Conservation (phyloP, 1,140 invertebrate species). For the Drosophila elegans region DNA sequence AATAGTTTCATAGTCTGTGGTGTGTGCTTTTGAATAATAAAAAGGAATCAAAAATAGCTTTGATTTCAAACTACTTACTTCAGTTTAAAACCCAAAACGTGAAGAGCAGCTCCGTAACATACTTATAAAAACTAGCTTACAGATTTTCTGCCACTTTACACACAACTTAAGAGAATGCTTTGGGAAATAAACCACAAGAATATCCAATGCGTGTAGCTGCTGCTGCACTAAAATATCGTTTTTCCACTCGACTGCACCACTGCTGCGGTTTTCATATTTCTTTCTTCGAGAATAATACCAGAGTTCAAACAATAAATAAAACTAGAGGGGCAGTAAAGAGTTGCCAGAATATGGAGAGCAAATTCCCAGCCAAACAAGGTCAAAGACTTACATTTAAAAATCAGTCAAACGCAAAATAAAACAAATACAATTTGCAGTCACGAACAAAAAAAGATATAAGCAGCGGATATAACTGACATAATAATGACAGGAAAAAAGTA, state of each 20-base stretch:
- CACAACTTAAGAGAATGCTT: not conserved
- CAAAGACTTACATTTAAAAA: conserved; percentile 20
- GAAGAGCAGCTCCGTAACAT: not conserved
- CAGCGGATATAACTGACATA: conserved; percentile 40
- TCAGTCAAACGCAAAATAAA: conserved; percentile 6
- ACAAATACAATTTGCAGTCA: conserved; percentile 7
- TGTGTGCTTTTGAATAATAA: not conserved
- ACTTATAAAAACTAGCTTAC: not conserved
- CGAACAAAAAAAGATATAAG: conserved; percentile 22
- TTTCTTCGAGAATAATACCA: conserved; percentile 16
- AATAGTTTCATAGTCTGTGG: conserved; percentile 21
- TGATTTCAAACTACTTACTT: not conserved
- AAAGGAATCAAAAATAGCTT: not conserved
- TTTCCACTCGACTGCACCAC: conserved; percentile 23
- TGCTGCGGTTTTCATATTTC: conserved; percentile 10
- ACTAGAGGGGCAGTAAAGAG: not conserved
- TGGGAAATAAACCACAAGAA: conserved; percentile 7
- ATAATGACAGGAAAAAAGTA: conserved; percentile 54
- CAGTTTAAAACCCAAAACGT: not conserved
- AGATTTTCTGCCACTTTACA: not conserved
- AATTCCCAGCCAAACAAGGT: conserved; percentile 12
- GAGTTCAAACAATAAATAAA: conserved; percentile 31
- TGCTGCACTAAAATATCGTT: conserved; percentile 20
- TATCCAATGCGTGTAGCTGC: not conserved
- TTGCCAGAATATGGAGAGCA: conserved; percentile 9